A percentile compares a stretch with the other conserved stretches of the same genome.
phyloP scores from a whole-genome alignment of 37 sponge, comb jelly and placozoan genomes.

The Ianthella basta region DNA sequence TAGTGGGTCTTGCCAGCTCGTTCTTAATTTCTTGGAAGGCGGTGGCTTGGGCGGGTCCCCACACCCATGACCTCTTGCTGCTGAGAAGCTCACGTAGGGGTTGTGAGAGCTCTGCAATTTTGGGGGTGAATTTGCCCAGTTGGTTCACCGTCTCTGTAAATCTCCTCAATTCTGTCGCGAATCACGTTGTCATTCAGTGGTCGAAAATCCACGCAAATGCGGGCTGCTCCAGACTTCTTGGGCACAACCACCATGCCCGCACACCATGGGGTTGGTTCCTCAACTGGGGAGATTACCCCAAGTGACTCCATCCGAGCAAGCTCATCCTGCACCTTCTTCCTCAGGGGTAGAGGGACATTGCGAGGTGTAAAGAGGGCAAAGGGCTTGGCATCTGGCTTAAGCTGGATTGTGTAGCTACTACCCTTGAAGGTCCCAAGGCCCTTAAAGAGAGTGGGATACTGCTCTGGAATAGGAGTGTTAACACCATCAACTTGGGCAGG shows the following conservation, averaged over 20 bases:
- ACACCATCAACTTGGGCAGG: constrained; percentile 8
- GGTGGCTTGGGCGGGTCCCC: not conserved
- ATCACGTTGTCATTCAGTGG: constrained; percentile 30
- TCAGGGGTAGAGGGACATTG: constrained; percentile 11
- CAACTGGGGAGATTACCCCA: constrained; percentile 34
- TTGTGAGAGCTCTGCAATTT: not conserved
- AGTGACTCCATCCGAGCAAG: constrained; percentile 36
- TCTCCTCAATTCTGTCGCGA: not conserved
- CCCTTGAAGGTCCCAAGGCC: constrained; percentile 13
- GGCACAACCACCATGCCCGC: constrained; percentile 45
- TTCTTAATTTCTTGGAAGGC: not conserved
- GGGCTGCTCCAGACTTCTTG: constrained; percentile 32
- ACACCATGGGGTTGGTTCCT: constrained; percentile 44
- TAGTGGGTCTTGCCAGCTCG: not conserved
- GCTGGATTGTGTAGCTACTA: constrained; percentile 11
- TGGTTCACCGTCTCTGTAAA: constrained; percentile 11
- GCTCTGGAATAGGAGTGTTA: not conserved
- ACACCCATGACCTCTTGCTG: constrained; percentile 6
- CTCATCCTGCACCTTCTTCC: constrained; percentile 23
- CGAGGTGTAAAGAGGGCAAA: constrained; percentile 1
- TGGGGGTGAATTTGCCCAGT: not conserved
- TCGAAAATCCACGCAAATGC: constrained; percentile 40
- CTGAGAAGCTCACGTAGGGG: constrained; percentile 10
- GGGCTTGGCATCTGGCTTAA: not conserved
- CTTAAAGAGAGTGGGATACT: not conserved